Base-by-base conservation (phyloP, 1,140 invertebrate species). In the Galleria mellonella region DNA sequence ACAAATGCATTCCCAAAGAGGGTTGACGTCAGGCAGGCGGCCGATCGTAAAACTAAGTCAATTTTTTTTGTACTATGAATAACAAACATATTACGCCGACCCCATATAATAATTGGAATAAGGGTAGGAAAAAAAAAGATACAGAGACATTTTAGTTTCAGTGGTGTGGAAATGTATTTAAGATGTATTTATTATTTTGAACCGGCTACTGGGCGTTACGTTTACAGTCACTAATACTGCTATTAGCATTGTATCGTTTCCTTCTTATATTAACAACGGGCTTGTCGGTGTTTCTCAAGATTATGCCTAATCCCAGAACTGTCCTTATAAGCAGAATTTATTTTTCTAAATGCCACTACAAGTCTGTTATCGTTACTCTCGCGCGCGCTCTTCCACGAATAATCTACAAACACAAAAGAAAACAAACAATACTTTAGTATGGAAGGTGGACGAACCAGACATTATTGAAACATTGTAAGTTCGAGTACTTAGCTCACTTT, bases 201-300 rank as follows among this genome's bases (percentile, higher is more conserved):
- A 23, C 6, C 6, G n/a, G 40, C 40, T 43, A 43, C 40, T 14
- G 40, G 17, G 29, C 7, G 30, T 43, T 43, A 43, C 40, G 13
- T 32, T 32, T 15, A 40, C 32, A 15, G 40, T 43, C 15, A 33
- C 40, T 43, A 56, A 47, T 57, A 59, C 47, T 28, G n/a, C 54
- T 66, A 23, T 23, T 23, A 23, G 17, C 17, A 23, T 23, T 72
- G 54, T 60, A 14, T 48, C 14, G 33, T 55, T 69, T 66, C 62
- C 55, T 60, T 52, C 55, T 69, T 23, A 2, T 23, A 23, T 23
- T n/a, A n/a, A 23, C 17, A 23, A 23, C 6, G 2, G 6, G 2
- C 6, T 2, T 6, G 17, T 23, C 17, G 17, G 17, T 6, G 17
- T 23, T 63, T 39, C 32, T 13, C 11, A 33, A 33, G 32, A 12